Evolutionary conservation across 2,113 vertebrate species (phyloP).

Genomic region (Podilymbus podiceps): DNA sequence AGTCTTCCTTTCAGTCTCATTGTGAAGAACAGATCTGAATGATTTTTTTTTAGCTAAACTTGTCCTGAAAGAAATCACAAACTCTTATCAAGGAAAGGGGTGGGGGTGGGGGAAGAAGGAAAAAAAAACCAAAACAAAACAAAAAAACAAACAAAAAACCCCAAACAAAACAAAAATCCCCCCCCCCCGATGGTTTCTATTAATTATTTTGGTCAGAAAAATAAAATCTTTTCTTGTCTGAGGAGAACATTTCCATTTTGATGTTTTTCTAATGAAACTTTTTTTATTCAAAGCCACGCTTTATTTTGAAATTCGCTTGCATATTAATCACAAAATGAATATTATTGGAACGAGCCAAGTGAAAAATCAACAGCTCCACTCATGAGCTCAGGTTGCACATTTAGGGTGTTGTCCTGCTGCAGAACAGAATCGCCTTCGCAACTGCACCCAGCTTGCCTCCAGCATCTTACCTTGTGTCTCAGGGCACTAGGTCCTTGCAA

Average conservation of each 20-base stretch:
- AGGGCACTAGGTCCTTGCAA: neutral
- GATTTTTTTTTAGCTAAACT: neutral
- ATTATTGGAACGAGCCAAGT: neutral
- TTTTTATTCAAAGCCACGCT: neutral
- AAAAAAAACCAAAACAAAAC: neutral
- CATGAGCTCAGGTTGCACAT: neutral
- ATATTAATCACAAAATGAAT: neutral
- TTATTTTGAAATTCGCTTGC: constrained; percentile 6
- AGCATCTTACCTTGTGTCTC: neutral
- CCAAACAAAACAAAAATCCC: neutral
- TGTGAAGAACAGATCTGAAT: neutral
- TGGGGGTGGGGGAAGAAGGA: too few species aligned
- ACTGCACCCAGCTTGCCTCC: neutral
- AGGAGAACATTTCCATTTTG: neutral
- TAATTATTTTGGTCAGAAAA: neutral
- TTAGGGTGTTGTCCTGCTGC: neutral
- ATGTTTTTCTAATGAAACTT: neutral
- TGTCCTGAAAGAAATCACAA: neutral
- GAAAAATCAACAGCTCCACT: neutral
- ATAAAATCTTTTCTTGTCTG: neutral
- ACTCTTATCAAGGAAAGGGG: neutral
- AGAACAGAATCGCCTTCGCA: neutral
- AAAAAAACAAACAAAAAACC: neutral
- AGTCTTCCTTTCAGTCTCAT: neutral
- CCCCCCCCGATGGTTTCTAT: neutral